phyloP scores from a whole-genome alignment of 2,888 invertebrate genomes.

The Noctua janthe region DNA sequence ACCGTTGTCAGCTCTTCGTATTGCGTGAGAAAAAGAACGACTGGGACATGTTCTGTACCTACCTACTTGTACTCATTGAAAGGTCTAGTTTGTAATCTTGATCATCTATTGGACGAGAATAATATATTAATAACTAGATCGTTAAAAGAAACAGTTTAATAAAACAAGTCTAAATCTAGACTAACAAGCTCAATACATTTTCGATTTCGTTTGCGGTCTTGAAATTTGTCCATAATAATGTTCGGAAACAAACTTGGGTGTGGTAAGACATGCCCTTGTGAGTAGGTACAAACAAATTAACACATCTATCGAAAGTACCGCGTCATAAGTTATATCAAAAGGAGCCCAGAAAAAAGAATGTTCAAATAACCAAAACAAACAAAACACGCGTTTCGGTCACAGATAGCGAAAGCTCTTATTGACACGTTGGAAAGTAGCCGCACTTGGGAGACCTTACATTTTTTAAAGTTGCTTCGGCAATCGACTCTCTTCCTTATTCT shows the following conservation, averaged over 20 bases:
- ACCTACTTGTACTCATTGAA: constrained; percentile 11
- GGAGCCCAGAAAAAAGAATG: constrained; percentile 78
- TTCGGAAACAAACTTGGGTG: constrained; percentile 30
- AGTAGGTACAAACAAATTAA: constrained; percentile 71
- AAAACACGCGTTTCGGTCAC: constrained; percentile 83
- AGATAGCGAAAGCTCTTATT: constrained; percentile 90
- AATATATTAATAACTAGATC: neutral
- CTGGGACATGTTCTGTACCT: constrained; percentile 1
- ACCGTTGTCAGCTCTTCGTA: constrained; percentile 42
- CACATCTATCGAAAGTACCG: constrained; percentile 75
- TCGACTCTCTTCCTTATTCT: constrained; percentile 71
- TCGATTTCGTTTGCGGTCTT: constrained; percentile 35
- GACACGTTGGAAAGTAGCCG: constrained; percentile 89
- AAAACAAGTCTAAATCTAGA: constrained; percentile 16
- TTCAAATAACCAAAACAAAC: constrained; percentile 86
- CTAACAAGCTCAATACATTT: neutral
- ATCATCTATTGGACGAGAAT: too few relatives aligned
- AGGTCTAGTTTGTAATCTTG: constrained; percentile 19
- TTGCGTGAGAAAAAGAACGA: constrained; percentile 51
- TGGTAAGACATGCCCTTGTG: constrained; percentile 57
- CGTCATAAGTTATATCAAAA: constrained; percentile 72
- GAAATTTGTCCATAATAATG: constrained; percentile 13
- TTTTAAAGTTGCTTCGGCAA: constrained; percentile 58
- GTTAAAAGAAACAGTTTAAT: neutral
- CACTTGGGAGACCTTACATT: constrained; percentile 70